Evolutionary conservation across 2,888 invertebrate species (phyloP).

Genomic region (Notodonta ziczac): DNA sequence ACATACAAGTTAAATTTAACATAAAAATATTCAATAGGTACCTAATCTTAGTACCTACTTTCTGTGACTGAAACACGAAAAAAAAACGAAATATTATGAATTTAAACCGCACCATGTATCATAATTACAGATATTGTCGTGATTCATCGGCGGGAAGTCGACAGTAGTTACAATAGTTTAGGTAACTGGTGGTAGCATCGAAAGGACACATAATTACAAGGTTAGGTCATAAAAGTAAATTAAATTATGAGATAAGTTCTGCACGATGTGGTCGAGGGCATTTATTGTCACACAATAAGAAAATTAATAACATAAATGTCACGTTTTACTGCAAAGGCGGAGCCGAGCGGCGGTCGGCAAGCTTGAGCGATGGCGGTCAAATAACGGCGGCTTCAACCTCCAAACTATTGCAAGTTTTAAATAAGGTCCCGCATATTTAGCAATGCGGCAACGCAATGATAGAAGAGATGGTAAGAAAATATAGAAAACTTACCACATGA

Average conservation of each 20-base stretch:
- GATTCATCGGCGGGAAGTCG: conserved; percentile 62
- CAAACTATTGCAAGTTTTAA: conserved; percentile 24
- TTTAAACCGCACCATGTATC: conserved; percentile 11
- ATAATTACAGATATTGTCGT: conserved; percentile 38
- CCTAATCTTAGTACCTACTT: too few relatives aligned
- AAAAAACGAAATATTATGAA: neutral
- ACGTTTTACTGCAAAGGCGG: conserved; percentile 67
- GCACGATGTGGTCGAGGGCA: conserved; percentile 11
- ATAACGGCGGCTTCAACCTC: conserved; percentile 68
- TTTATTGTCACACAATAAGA: conserved; percentile 22
- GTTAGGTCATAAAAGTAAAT: conserved; percentile 45
- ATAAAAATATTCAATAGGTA: too few relatives aligned
- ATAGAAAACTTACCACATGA: conserved; percentile 75
- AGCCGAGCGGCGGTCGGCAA: conserved; percentile 62
- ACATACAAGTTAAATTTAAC: too few relatives aligned
- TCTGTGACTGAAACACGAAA: too few relatives aligned
- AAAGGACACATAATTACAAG: conserved; percentile 40
- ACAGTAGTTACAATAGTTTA: conserved; percentile 32
- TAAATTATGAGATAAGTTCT: conserved; percentile 27
- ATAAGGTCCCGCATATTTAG: conserved; percentile 9
- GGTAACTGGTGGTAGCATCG: conserved; percentile 44
- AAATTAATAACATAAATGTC: conserved; percentile 42
- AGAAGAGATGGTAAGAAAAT: conserved; percentile 18
- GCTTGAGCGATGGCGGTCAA: conserved; percentile 83
- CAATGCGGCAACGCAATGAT: conserved; percentile 10